Evolutionary conservation across 2,888 invertebrate species (phyloP), one percentile per base, ranked within the genome.

Genomic region (Formica aserva): DNA sequence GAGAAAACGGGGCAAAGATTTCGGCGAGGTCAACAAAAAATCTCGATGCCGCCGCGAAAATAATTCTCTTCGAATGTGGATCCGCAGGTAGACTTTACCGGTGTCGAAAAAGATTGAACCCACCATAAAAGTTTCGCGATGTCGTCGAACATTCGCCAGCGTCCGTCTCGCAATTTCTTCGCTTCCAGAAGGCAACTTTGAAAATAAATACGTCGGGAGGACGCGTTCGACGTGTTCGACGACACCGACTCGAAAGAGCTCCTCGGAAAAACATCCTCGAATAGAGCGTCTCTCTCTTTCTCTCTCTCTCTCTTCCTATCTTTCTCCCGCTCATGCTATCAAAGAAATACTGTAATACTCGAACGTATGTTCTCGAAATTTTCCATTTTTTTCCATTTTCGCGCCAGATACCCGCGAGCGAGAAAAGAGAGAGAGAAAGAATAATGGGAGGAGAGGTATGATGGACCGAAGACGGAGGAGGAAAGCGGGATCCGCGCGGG

Each of bases 391-490:
- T 22, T n/a, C 26, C 18, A 57, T n/a, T 38, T 26, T 45, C 15
- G 26, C 32, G 41, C n/a, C 2, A 1, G 45, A 52, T 57, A 41
- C 15, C 9, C 9, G n/a, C 45, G n/a, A 55, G 52, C 4, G 60
- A 75, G 32, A 52, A 32, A 38, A 76, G 26, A 62, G 45, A 29
- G 29, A 72, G 62, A 32, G 9, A 52, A 35, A 18, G 57, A 69
- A 69, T 32, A 38, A 26, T 26, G 22, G n/a, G 18, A 62, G 82
- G 38, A 62, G 67, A 69, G 67, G 48, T 69, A 78, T 18, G 83
- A 72, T 60, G 76, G 63, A 80, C 52, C 55, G 67, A 83, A 86
- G 69, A 74, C 75, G 85, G 75, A 69, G 62, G 63, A 82, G 82
- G 81, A 84, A 75, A n/a, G 48, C 71, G 71, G 48, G 66, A 60